phyloP scores from a whole-genome alignment of 1,140 invertebrate genomes.

The Halyomorpha halys region DNA sequence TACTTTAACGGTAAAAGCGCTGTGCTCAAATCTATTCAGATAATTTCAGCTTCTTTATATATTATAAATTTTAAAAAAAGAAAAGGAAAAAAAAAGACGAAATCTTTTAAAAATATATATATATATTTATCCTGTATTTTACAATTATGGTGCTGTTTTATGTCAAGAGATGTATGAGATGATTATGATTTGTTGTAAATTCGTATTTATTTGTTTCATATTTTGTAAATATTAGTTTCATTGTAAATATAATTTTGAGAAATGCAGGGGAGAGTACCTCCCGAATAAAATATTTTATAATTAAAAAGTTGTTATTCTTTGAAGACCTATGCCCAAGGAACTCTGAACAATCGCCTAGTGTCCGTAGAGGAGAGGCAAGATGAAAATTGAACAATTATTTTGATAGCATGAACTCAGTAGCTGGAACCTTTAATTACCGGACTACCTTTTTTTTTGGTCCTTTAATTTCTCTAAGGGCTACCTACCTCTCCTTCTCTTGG shows the following conservation, averaged over 20 bases:
- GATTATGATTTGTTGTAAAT: constrained; percentile 16
- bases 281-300: constrained; percentile 17
- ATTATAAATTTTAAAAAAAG: constrained; percentile 2
- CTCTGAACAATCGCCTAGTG: neutral
- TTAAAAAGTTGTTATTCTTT: neutral
- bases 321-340: too few species aligned
- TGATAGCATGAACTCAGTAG: constrained; percentile 9
- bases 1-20: constrained; percentile 20
- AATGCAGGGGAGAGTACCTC: neutral
- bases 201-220: constrained; percentile 20
- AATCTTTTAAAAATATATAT: neutral
- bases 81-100: neutral
- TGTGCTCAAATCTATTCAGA: constrained; percentile 25
- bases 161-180: constrained; percentile 3
- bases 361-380: neutral
- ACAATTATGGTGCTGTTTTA: constrained; percentile 14
- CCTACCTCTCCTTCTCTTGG: too few species aligned
- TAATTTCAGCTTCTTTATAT: constrained; percentile 19
- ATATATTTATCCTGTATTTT: constrained; percentile 17
- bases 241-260: constrained; percentile 18
- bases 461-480: too few species aligned
- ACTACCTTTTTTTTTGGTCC: neutral
- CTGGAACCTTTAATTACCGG: constrained; percentile 7
- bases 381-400: constrained; percentile 8
- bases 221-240: constrained; percentile 16